Percentiles rank a stretch among this genome's conserved stretches.
phyloP scores from a whole-genome alignment of 2,113 vertebrate genomes.

The Donacobius atricapilla region DNA sequence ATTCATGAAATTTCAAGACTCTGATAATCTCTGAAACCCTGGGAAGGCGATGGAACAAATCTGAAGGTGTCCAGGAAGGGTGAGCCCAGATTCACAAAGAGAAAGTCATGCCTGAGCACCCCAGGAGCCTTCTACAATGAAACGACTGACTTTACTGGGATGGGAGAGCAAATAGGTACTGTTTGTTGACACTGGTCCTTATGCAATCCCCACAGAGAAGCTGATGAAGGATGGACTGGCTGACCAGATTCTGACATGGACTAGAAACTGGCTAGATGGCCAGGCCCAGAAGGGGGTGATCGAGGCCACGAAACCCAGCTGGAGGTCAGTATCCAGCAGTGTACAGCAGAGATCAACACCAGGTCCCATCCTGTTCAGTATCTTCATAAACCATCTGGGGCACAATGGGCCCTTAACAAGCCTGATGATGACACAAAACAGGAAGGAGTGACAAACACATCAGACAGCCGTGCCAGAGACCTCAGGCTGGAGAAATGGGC shows the following conservation, averaged over 20 bases:
- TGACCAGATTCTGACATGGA: neutral
- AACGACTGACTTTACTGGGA: neutral
- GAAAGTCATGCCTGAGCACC: neutral
- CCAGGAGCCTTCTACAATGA: neutral
- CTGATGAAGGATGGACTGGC: neutral
- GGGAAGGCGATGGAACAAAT: neutral
- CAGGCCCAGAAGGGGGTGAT: neutral
- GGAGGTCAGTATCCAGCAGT: neutral
- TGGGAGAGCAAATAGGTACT: neutral
- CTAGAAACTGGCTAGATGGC: neutral
- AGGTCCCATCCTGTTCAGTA: neutral
- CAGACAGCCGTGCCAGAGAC: neutral
- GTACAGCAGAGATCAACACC: neutral
- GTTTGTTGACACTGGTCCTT: neutral
- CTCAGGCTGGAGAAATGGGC: neutral
- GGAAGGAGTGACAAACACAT: neutral
- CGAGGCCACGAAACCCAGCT: neutral
- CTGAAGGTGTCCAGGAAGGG: neutral
- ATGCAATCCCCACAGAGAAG: neutral
- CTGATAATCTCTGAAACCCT: neutral
- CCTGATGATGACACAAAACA: neutral
- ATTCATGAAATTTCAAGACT: neutral
- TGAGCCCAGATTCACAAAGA: neutral
- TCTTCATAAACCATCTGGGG: neutral
- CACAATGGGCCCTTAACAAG: neutral